These are phyloP conservation scores for Scleropages formosus DNA, from an alignment of 2,797 vertebrate genomes.

Conservation along the genomic window DNA sequence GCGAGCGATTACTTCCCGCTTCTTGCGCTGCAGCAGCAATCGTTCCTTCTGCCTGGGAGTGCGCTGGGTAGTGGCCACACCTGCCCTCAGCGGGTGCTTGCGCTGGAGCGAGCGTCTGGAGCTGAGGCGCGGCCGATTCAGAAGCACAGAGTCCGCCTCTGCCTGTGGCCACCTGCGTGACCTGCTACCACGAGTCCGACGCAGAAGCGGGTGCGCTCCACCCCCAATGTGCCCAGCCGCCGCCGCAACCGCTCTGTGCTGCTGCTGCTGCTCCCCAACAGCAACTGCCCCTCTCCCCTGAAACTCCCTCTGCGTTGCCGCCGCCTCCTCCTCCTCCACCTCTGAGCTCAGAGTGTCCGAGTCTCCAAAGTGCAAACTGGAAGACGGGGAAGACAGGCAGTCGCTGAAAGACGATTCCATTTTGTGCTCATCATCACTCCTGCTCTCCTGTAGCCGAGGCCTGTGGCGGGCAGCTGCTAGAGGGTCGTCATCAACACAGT, in stretches of 20 bases:
- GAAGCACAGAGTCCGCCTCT: conserved; percentile 84
- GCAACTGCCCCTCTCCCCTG: conserved; percentile 53
- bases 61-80: conserved; percentile 73
- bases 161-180: conserved; percentile 89
- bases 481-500: conserved; percentile 63
- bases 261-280: conserved; percentile 40
- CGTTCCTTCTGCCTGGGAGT: conserved; percentile 95
- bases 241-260: conserved; percentile 50
- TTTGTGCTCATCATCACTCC: conserved; percentile 84
- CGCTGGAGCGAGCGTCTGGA: conserved; percentile 76
- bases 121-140: conserved; percentile 89
- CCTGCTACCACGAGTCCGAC: conserved; percentile 81
- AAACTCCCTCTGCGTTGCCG: conserved; percentile 42
- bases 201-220: conserved; percentile 38
- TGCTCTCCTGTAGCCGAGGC: conserved; percentile 76
- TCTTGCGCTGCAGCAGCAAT: conserved; percentile 90
- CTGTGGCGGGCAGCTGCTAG: conserved; percentile 68
- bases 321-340: conserved; percentile 76
- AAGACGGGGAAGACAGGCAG: conserved; percentile 93
- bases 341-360: conserved; percentile 96
- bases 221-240: conserved; percentile 33
- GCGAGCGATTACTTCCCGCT: conserved; percentile 88
- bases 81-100: conserved; percentile 87
- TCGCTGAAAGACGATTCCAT: conserved; percentile 94
- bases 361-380: conserved; percentile 92